phyloP scores from a whole-genome alignment of 2,888 invertebrate genomes.

The Sipha maydis region DNA sequence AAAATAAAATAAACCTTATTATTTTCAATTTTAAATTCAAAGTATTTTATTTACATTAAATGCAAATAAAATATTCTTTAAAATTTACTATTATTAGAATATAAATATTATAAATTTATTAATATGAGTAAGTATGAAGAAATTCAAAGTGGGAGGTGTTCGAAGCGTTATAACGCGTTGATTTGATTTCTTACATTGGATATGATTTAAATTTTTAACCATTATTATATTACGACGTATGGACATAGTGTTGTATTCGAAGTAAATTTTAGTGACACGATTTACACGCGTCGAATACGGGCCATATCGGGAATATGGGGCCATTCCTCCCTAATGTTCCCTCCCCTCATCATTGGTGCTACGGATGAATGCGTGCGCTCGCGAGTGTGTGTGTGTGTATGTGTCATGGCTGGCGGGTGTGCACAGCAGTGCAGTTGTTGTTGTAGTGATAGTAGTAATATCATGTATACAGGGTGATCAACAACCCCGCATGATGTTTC shows the following conservation, averaged over 20 bases:
- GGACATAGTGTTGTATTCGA: neutral
- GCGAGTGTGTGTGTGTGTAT: neutral
- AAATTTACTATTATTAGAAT: too few relatives aligned
- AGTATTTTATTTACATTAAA: too few relatives aligned
- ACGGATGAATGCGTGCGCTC: conserved; percentile 15
- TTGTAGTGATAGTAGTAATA: neutral
- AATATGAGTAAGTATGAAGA: too few relatives aligned
- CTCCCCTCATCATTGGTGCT: neutral
- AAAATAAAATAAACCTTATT: too few relatives aligned
- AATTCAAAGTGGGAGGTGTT: too few relatives aligned
- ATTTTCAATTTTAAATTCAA: too few relatives aligned
- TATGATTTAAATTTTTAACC: conserved; percentile 9
- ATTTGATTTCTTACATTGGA: neutral
- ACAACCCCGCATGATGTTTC: conserved; percentile 58
- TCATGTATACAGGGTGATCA: conserved; percentile 19
- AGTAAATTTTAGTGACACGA: too few relatives aligned
- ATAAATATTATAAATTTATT: too few relatives aligned
- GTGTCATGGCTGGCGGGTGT: neutral
- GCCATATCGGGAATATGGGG: neutral
- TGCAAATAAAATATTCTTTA: too few relatives aligned
- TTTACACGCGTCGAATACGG: neutral
- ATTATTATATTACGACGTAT: neutral
- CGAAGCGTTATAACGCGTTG: too few relatives aligned
- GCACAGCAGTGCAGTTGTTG: too few relatives aligned
- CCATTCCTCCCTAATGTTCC: too few relatives aligned